A percentile compares a stretch with the other conserved stretches of the same genome.
These are phyloP conservation scores for Aleadryas rufinucha DNA, from an alignment of 2,113 vertebrate species.

Conservation along the genomic window DNA sequence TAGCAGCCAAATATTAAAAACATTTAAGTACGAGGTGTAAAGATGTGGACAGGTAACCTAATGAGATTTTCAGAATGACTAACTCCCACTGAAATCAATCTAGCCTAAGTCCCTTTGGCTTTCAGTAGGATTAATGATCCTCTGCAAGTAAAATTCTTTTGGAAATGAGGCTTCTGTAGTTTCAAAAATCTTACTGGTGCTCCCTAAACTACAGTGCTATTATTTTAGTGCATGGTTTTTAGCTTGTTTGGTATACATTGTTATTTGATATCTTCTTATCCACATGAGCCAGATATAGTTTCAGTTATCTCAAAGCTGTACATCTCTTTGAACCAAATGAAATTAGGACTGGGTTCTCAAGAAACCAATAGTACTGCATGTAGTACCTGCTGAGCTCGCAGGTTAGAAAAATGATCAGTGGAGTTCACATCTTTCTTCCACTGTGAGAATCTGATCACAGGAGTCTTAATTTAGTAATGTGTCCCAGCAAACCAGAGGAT, in stretches of 20 bases:
- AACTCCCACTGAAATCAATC: constrained; percentile 16
- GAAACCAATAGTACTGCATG: neutral
- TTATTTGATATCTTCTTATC: neutral
- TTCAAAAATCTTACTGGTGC: neutral
- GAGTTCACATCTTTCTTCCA: neutral
- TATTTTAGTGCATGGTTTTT: neutral
- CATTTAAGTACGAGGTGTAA: neutral
- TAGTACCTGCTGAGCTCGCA: neutral
- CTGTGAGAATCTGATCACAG: neutral
- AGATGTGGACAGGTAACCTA: constrained; percentile 17
- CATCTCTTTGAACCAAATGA: neutral
- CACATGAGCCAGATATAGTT: neutral
- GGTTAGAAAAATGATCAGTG: neutral
- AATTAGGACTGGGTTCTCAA: neutral
- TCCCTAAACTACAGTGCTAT: neutral
- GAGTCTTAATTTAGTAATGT: neutral
- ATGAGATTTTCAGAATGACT: constrained; percentile 50
- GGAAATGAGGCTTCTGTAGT: neutral
- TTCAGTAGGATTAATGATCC: constrained; percentile 2
- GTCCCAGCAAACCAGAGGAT: neutral
- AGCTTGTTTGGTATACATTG: neutral
- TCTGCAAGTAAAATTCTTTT: neutral
- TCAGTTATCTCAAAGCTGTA: neutral
- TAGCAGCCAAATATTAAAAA: neutral
- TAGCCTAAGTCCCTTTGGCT: neutral